Conservation (phyloP, 2,113 vertebrate genomes). For the Pedetes capensis region DNA sequence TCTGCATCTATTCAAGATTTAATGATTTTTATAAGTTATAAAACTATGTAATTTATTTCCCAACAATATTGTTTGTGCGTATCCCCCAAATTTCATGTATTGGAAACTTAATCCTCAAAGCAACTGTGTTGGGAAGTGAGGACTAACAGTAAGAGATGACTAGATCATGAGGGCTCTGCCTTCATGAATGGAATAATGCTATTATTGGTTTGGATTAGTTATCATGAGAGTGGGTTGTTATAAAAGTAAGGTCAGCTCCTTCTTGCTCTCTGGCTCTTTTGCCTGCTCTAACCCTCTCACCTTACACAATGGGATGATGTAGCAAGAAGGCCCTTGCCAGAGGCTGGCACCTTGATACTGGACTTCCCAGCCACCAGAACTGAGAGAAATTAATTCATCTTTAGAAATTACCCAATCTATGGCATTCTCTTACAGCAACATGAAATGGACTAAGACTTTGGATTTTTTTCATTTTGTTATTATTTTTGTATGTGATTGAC, state of each 20-base stretch:
- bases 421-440: background rate
- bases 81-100: background rate
- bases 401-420: background rate
- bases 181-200: background rate
- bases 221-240: background rate
- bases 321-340: background rate
- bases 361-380: background rate
- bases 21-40: conserved; percentile 27
- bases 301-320: background rate
- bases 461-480: background rate
- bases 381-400: background rate
- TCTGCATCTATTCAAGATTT: background rate
- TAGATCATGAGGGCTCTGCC: background rate
- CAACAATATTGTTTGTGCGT: background rate
- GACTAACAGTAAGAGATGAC: background rate
- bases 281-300: background rate
- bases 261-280: background rate
- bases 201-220: background rate
- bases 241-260: background rate
- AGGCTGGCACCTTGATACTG: background rate
- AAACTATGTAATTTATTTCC: background rate
- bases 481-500: background rate
- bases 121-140: background rate
- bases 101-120: background rate
- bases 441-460: background rate